Evolutionary conservation across 2,888 invertebrate genomes (phyloP), one percentile per base, ranked within the genome.

Genomic region (Reticulitermes lucifugus): DNA sequence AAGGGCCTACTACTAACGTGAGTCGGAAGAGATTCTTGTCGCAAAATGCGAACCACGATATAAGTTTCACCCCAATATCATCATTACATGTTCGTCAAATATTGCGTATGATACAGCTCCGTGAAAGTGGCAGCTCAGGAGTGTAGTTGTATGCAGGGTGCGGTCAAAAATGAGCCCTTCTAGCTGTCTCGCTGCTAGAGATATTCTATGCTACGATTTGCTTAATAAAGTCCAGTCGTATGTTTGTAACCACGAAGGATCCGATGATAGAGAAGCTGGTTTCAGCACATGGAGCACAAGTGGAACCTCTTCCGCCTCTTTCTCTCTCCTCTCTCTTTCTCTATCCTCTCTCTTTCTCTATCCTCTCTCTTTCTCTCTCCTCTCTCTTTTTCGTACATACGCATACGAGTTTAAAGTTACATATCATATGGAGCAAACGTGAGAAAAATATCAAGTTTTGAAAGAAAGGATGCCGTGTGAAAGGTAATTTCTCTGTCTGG

Each of bases 221-320:
- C 81, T 70, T 81, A 81, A 81, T 81, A 81, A 81, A 81, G 81
- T 81, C 81, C 43, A 70, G 43, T 43, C 81, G 81, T 81, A 81
- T 81, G 46, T 80, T 81, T 70, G 29, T 81, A 46, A 81, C 81
- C 81, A 43, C 65, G 65, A 81, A 25, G 41, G 25, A 25, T 29
- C 10, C n/a, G 25, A 65, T 25, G 65, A 25, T 4, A n/a, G 25
- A 65, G 65, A 65, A n/a, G 65, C 55, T 18, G 4, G 55, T 65
- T 18, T n/a, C n/a, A n/a, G 25, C 65, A 65, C 25, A n/a, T 65
- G 65, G 65, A 65, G n/a, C 60, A 60, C 9, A 79, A 12, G 25
- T 43, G 2, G 51, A 29, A 12, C 51, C 79, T 14, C 18, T 18
- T 79, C 79, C 79, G n/a, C 51, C n/a, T 29, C 29, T 65, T n/a